Evolutionary conservation across 1,140 invertebrate species (phyloP).

Genomic region (Zaprionus capensis): DNA sequence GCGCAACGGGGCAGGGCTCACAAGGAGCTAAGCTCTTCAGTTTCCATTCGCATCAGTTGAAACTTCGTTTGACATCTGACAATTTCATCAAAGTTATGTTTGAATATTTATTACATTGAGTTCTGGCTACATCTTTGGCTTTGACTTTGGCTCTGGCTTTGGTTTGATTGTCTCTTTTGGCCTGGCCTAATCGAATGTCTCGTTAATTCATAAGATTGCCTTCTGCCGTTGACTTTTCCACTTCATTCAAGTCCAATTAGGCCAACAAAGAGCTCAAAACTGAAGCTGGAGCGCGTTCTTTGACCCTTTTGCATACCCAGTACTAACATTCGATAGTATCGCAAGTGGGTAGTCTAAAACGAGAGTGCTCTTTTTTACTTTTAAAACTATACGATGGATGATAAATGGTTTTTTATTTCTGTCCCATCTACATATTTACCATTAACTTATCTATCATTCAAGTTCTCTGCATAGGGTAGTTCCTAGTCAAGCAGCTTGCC

Average conservation of each 20-base stretch:
- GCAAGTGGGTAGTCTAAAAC: background rate
- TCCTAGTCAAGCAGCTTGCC: background rate
- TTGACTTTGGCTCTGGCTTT: background rate
- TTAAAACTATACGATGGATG: too few species aligned
- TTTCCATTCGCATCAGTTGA: background rate
- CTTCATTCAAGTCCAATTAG: background rate
- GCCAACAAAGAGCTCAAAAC: background rate
- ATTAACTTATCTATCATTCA: background rate
- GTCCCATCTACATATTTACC: background rate
- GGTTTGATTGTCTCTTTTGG: background rate
- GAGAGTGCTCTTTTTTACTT: background rate
- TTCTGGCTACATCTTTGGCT: background rate
- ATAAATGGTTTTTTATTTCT: background rate
- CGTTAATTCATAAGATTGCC: conserved; percentile 1
- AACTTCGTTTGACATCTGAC: conserved; percentile 17
- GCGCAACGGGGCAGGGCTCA: background rate
- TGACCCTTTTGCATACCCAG: conserved; percentile 10
- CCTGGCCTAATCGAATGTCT: conserved; percentile 14
- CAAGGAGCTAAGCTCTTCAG: background rate
- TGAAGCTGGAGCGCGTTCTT: background rate
- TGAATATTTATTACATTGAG: conserved; percentile 21
- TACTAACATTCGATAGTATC: background rate
- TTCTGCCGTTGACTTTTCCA: background rate
- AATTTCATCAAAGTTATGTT: conserved; percentile 18
- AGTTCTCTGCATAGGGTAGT: too few species aligned